phyloP scores from a whole-genome alignment of 2,113 vertebrate genomes.

The Electrona antarctica region DNA sequence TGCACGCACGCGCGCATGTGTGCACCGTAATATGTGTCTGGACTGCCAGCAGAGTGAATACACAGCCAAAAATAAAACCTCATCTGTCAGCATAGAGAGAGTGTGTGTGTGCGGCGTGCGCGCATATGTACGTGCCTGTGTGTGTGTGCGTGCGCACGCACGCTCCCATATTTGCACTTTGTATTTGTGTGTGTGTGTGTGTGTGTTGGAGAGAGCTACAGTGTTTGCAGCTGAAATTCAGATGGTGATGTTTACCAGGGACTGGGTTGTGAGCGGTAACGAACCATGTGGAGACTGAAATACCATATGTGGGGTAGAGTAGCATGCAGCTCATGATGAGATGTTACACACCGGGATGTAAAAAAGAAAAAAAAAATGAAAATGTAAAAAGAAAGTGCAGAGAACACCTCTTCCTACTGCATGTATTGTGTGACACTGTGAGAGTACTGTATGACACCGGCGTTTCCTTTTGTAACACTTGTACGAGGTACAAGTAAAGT shows the following conservation, averaged over 20 bases:
- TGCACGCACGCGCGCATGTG: too few relatives aligned
- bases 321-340: slow-evolving; percentile 25
- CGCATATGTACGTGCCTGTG: neutral
- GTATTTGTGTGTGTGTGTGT: slow-evolving; percentile 55
- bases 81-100: slow-evolving; percentile 71
- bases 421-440: too few relatives aligned
- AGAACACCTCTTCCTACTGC: too few relatives aligned
- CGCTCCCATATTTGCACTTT: slow-evolving; percentile 46
- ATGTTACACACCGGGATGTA: neutral
- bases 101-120: slow-evolving; percentile 44
- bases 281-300: slow-evolving; percentile 28
- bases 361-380: too few relatives aligned
- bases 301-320: slow-evolving; percentile 25
- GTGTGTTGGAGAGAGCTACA: slow-evolving; percentile 5
- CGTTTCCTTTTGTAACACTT: too few relatives aligned
- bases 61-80: slow-evolving; percentile 78
- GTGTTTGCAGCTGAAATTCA: slow-evolving; percentile 40
- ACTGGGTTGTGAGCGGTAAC: slow-evolving; percentile 50
- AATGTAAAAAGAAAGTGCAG: too few relatives aligned
- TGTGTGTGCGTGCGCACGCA: neutral
- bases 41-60: slow-evolving; percentile 72
- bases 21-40: slow-evolving; percentile 60
- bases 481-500: too few relatives aligned
- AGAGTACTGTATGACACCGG: too few relatives aligned
- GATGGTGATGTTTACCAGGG: slow-evolving; percentile 50